Base-by-base conservation (phyloP, 30 jellyfish, hydroid and myxozoan species). In the Catostylus mosaicus region DNA sequence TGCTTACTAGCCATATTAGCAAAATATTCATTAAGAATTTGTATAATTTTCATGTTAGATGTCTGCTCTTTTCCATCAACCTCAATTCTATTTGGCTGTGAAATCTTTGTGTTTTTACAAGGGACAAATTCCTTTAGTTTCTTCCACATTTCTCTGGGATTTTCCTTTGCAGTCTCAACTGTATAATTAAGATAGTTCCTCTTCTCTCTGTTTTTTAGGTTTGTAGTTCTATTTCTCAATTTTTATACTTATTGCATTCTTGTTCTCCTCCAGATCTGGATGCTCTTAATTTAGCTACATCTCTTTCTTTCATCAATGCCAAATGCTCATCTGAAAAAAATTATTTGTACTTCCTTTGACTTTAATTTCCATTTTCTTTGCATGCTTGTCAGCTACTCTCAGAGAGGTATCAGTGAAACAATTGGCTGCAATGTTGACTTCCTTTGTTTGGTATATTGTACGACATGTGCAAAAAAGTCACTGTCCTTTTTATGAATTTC, bases 401-500 rank as follows among this genome's bases (percentile, higher is more conserved):
- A 85, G 66, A 10, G 74, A 6, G 14, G 51, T 73, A 3, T 85
- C 78, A 52, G 84, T 85, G 82, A 72, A 33, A 20, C 57, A 7
- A 24, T 45, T 47, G 40, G 75, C 84, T 57, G 95, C 95, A 31
- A 43, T 59, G 68, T 73, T 43, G 68, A 77, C 82, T 40, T 70
- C 70, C 38, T 26, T 6, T 30, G 82, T 27, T 22, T 73, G 50
- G 35, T n/a, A n/a, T n/a, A n/a, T n/a, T 61, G n/a, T n/a, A n/a
- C n/a, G n/a, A n/a, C n/a, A n/a, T n/a, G n/a, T n/a, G n/a, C n/a
- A n/a, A n/a, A n/a, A n/a, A n/a, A n/a, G n/a, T n/a, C n/a, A n/a
- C n/a, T n/a, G n/a, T n/a, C n/a, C n/a, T n/a, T n/a, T n/a, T n/a
- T n/a, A n/a, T n/a, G n/a, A n/a, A n/a, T n/a, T n/a, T n/a, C n/a